phyloP scores from a whole-genome alignment of 1,140 invertebrate species.

The Prorops nasuta region DNA sequence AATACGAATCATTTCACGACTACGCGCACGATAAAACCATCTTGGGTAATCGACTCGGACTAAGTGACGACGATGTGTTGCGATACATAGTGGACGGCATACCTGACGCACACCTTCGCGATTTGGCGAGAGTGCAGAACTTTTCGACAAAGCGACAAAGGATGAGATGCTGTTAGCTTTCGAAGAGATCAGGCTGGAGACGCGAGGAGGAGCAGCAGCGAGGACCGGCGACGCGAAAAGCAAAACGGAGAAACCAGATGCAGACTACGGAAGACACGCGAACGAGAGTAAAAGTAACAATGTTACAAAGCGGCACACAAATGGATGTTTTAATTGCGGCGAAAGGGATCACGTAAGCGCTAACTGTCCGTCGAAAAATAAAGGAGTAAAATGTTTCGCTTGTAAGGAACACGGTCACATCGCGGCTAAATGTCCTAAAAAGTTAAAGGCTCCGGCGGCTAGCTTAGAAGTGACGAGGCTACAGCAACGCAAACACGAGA shows the following conservation, averaged over 20 bases:
- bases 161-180: conserved; percentile 4
- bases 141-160: background rate
- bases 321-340: background rate
- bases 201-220: background rate
- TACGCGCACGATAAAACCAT: conserved; percentile 3
- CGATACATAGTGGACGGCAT: conserved; percentile 3
- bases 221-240: background rate
- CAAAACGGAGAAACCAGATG: background rate
- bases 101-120: conserved; percentile 4
- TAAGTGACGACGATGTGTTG: conserved; percentile 3
- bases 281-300: background rate
- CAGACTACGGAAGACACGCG: too few relatives aligned
- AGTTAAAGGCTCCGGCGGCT: too few relatives aligned
- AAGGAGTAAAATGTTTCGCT: background rate
- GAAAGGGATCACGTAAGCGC: background rate
- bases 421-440: background rate
- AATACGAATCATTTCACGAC: background rate
- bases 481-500: too few relatives aligned
- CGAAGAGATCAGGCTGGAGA: background rate
- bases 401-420: background rate
- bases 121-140: conserved; percentile 4
- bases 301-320: background rate
- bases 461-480: too few relatives aligned
- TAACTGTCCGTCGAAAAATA: background rate
- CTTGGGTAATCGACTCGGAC: background rate